Evolutionary conservation across 2,797 vertebrate genomes (phyloP), one percentile per base, ranked within the genome.

Genomic region (Allobates femoralis): DNA sequence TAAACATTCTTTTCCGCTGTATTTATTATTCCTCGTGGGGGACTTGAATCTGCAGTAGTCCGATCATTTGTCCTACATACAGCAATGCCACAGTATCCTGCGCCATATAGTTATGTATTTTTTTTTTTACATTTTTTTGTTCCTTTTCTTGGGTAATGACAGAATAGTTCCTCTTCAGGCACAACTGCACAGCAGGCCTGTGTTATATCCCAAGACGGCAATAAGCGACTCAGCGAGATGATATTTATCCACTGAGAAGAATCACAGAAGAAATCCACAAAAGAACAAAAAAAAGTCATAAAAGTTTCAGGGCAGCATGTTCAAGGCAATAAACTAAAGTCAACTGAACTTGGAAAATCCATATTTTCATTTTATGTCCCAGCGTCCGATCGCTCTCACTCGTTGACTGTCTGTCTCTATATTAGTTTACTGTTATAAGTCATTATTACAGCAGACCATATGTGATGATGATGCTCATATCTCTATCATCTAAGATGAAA

Each of bases 201-300:
- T 69, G 26, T 34, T 79, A 12, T 4, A 60, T 78, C 32, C 2
- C 1, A 10, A 1, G 1, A 7, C 19, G 30, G 6, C 5, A 26
- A 67, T 83, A 55, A 71, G 64, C 55, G 55, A 37, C 50, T 37
- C 51, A 83, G 81, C n/a, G 5, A 71, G 64, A 71, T 83, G 66
- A 83, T 2, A 37, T 71, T 53, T 71, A 83, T 23, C 80, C 41
- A 56, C 51, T 71, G 62, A 69, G 21, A 56, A 71, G 30, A 55
- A 69, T 67, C 71, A 69, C 34, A 71, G 66, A 83, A 71, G 46
- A 51, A 67, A 83, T 37, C 71, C 55, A 71, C 71, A 83, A 56
- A 83, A 83, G 50, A 14, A 67, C 30, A 32, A 71, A 71, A 71
- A 46, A 41, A 66, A 50, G 23, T n/a, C 46, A 32, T 67, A 69